A percentile compares a stretch with the other conserved stretches of the same genome.
phyloP scores from a whole-genome alignment of 2,797 vertebrate genomes.

The Telmatherina bonti region DNA sequence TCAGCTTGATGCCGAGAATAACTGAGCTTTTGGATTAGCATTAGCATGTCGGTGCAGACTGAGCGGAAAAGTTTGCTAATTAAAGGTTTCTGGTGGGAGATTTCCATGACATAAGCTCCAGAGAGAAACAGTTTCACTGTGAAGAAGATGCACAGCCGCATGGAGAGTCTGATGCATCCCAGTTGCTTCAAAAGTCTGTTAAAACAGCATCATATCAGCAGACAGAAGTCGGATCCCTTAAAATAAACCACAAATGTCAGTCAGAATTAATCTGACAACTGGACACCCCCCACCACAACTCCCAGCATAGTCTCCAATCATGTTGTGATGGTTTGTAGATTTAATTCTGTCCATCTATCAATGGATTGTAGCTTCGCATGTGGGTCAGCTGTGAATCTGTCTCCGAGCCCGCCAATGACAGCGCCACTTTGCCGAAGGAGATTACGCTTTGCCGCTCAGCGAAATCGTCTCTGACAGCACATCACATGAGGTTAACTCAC shows the following conservation, averaged over 20 bases:
- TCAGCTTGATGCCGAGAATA: slow-evolving; percentile 25
- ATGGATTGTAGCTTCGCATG: not conserved
- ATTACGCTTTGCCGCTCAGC: slow-evolving; percentile 38
- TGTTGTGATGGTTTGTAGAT: slow-evolving; percentile 33
- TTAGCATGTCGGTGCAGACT: slow-evolving; percentile 25
- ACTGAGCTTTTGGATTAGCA: not conserved
- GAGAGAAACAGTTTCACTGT: not conserved
- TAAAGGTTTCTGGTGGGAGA: slow-evolving; percentile 6
- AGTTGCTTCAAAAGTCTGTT: slow-evolving; percentile 25
- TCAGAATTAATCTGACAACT: slow-evolving; percentile 56
- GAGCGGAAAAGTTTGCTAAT: slow-evolving; percentile 6
- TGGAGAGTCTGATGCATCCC: slow-evolving; percentile 4
- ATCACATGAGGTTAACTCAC: slow-evolving; percentile 53
- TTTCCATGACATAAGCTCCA: not conserved
- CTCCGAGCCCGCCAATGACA: slow-evolving; percentile 42
- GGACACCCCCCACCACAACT: slow-evolving; percentile 1
- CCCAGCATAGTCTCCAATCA: slow-evolving; percentile 31
- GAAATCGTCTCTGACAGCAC: slow-evolving; percentile 58
- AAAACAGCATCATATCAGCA: slow-evolving; percentile 45
- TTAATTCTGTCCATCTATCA: slow-evolving; percentile 22
- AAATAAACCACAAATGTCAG: slow-evolving; percentile 60
- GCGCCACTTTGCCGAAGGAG: slow-evolving; percentile 35
- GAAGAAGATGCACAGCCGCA: slow-evolving; percentile 4
- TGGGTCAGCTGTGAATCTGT: slow-evolving; percentile 38
- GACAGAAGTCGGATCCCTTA: slow-evolving; percentile 39